Evolutionary conservation across 2,113 vertebrate species (phyloP).

Genomic region (Muntiacus muntjak): DNA sequence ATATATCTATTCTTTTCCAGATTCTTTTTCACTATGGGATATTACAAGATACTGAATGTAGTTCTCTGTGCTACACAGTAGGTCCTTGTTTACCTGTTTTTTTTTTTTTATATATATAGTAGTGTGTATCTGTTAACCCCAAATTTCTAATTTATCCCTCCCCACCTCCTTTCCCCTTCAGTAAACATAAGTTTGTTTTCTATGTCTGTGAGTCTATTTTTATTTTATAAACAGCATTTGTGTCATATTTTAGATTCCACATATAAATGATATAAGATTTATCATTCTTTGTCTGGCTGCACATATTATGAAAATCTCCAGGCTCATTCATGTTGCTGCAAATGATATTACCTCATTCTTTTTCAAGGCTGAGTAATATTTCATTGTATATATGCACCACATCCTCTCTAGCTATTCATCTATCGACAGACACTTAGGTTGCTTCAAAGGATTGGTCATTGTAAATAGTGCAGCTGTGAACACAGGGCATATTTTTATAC

Average conservation of each 20-base stretch:
- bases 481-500: not conserved
- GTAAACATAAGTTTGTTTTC: not conserved
- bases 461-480: not conserved
- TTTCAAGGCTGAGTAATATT: not conserved
- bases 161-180: not conserved
- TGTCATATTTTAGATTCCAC: not conserved
- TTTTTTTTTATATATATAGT: not conserved
- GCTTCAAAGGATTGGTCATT: not conserved
- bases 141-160: not conserved
- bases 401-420: not conserved
- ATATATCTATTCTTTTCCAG: not conserved
- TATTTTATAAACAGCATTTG: not conserved
- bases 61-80: not conserved
- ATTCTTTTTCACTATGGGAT: not conserved
- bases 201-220: not conserved
- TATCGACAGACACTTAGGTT: not conserved
- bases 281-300: not conserved
- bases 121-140: not conserved
- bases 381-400: fast-evolving
- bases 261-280: not conserved
- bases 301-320: not conserved
- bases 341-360: not conserved
- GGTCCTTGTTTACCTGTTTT: not conserved
- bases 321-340: not conserved
- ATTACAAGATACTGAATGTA: not conserved